A percentile compares a stretch with the other conserved stretches of the same genome.
Conservation (phyloP, 1,140 invertebrate species). For the Procambarus clarkii region DNA sequence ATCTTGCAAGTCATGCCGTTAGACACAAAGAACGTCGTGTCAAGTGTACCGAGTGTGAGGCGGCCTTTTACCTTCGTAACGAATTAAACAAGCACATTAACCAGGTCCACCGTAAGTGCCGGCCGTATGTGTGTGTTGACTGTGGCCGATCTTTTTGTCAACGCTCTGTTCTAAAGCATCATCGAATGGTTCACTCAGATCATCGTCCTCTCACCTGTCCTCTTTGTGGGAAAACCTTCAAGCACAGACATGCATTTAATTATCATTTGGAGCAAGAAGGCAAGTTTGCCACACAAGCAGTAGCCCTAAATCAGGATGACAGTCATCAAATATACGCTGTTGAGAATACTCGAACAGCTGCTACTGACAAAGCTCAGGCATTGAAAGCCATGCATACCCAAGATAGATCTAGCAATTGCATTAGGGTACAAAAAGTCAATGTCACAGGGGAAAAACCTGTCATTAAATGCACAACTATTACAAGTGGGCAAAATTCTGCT, state of each 20-base stretch:
- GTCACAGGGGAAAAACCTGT: neutral
- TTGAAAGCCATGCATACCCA: neutral
- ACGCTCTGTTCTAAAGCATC: conserved; percentile 53
- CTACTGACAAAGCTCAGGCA: neutral
- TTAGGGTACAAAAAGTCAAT: neutral
- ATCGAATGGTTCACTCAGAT: conserved; percentile 41
- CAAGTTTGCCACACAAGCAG: conserved; percentile 14
- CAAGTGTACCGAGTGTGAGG: conserved; percentile 34
- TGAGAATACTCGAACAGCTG: neutral
- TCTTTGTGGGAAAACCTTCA: conserved; percentile 42
- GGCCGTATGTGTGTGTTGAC: conserved; percentile 45
- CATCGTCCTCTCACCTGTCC: conserved; percentile 38
- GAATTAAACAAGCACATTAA: conserved; percentile 58
- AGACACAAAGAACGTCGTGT: conserved; percentile 36
- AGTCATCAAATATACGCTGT: neutral
- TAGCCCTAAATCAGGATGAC: neutral
- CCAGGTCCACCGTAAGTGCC: conserved; percentile 51
- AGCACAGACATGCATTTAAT: conserved; percentile 46
- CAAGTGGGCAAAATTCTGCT: neutral
- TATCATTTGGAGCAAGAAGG: conserved; percentile 35
- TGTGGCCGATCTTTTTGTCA: conserved; percentile 59
- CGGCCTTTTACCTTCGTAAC: conserved; percentile 32
- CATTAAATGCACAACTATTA: neutral
- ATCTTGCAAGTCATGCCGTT: conserved; percentile 48
- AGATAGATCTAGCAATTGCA: neutral